phyloP scores from a whole-genome alignment of 1,140 invertebrate species.

The Megathymus violae region DNA sequence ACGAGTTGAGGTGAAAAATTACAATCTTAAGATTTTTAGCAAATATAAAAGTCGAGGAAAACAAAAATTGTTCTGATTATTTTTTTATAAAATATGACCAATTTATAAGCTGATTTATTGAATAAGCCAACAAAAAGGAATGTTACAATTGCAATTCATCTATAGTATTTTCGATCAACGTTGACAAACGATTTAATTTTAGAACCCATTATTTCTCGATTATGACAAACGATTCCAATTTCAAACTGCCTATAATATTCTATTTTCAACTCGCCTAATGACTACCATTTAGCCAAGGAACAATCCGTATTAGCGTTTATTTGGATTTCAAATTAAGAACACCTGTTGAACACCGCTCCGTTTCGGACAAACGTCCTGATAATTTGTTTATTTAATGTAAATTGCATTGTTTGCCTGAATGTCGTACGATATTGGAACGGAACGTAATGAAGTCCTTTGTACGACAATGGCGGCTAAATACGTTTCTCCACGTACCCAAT shows the following conservation, averaged over 20 bases:
- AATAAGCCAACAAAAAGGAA: no score
- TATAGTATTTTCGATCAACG: no score
- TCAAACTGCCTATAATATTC: conserved; percentile 42
- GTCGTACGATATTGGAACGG: conserved; percentile 15
- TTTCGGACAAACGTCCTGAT: conserved; percentile 45
- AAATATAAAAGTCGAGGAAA: no score
- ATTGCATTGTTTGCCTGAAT: conserved; percentile 44
- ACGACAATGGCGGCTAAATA: not conserved
- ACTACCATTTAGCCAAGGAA: conserved; percentile 43
- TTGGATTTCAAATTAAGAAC: conserved; percentile 68
- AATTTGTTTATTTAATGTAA: conserved; percentile 68
- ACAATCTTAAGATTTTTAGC: no score
- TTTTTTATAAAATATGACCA: no score
- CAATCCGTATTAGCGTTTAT: conserved; percentile 54
- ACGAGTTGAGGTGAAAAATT: no score
- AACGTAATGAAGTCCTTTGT: conserved; percentile 41
- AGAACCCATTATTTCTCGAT: conserved; percentile 37
- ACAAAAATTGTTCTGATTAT: no score
- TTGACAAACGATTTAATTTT: conserved; percentile 32
- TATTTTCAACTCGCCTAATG: conserved; percentile 44
- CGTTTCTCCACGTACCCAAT: conserved; percentile 5
- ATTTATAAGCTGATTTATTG: no score
- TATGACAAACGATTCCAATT: conserved; percentile 43
- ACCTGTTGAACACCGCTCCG: conserved; percentile 54
- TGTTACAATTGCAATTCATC: no score